Conservation (phyloP, 2,113 vertebrate genomes). For the Aspiorhynchus laticeps region DNA sequence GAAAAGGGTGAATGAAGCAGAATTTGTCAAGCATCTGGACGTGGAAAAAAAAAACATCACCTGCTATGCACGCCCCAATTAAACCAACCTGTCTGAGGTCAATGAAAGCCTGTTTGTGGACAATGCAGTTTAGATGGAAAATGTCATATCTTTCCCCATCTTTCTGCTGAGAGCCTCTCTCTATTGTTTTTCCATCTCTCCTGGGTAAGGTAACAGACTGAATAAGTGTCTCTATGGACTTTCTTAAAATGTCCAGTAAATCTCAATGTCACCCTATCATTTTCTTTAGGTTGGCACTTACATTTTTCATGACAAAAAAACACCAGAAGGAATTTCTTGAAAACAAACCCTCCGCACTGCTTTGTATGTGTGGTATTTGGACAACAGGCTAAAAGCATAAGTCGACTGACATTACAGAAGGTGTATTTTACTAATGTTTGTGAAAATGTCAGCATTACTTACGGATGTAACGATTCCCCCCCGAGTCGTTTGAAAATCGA, state of each 20-base stretch:
- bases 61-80: background rate
- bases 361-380: background rate
- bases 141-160: background rate
- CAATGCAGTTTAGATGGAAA: background rate
- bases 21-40: constrained; percentile 17
- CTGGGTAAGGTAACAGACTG: background rate
- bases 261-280: background rate
- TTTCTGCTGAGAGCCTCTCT: background rate
- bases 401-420: background rate
- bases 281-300: background rate
- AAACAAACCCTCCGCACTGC: background rate
- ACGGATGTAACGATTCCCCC: no score
- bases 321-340: background rate
- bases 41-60: background rate
- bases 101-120: constrained; percentile 17
- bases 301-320: background rate
- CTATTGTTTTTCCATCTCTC: background rate
- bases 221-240: background rate
- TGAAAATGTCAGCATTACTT: no score
- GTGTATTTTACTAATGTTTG: background rate
- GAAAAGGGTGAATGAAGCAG: constrained; percentile 30
- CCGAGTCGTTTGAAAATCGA: no score
- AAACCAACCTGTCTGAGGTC: background rate
- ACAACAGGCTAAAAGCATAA: background rate
- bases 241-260: background rate